Base-by-base conservation (phyloP, 2,113 vertebrate species). In the Pseudolaguvia tuberculata region DNA sequence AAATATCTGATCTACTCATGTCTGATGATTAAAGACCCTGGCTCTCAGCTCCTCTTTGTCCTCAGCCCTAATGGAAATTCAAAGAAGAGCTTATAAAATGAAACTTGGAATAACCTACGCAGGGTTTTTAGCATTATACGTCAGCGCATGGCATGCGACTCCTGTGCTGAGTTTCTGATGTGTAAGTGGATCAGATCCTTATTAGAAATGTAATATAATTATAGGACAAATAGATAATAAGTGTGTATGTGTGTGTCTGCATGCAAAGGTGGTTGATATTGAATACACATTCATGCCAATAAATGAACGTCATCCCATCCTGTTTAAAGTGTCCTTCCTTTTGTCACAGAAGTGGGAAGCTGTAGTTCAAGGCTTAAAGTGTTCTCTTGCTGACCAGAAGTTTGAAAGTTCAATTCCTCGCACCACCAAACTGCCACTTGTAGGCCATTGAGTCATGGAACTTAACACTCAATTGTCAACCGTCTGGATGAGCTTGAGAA, bases 201-300 rank as follows among this genome's bases (percentile, higher is more conserved):
- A 61, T 85, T 83, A 79, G 80, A 78, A 79, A 84, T 80, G 63
- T 82, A 84, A 85, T 80, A 71, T 71, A 63, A 85, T 84, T 81
- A 83, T 81, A 78, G 75, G 79, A 61, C 81, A 85, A 86, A 81
- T 82, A 63, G 56, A 53, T 70, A 51, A 66, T 50, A 57, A 62
- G 4, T 45, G 17, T 74, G 76, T 69, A 62, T 42, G 78, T 18
- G n/a, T 35, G 50, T 58, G 27, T 8, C 17, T 57, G 59, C 51
- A 51, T n/a, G 14, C 39, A 39, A n/a, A 17, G 50, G 39, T 18
- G 31, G 11, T 27, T 27, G 23, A 50, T 50, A 12, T 15, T 25
- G 9, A 65, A n/a, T 11, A 48, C 14, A 8, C 10, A 62, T 50
- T 80, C 67, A 67, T 67, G 58, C 65, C 76, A 76, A 73, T 73